Evolutionary conservation across 2,888 invertebrate genomes (phyloP).

Genomic region (Beris morrisii): DNA sequence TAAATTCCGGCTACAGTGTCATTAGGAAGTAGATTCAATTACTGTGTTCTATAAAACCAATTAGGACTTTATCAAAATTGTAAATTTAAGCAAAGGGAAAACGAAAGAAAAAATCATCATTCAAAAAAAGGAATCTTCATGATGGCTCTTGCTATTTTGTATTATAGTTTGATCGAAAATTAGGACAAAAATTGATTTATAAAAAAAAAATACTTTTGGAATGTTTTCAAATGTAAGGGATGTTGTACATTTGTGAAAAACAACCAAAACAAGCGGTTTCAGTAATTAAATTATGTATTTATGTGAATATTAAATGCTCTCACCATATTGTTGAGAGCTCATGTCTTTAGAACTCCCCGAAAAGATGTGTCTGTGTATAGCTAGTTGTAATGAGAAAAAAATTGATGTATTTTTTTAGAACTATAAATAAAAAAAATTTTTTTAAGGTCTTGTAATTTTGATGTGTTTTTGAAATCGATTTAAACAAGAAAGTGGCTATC

Average conservation of each 20-base stretch:
- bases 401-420: conserved; percentile 27
- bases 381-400: conserved; percentile 32
- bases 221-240: conserved; percentile 7
- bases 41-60: not conserved
- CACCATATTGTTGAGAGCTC: conserved; percentile 38
- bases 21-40: conserved; percentile 36
- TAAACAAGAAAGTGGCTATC: too few relatives aligned
- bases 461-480: too few relatives aligned
- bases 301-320: conserved; percentile 30
- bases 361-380: conserved; percentile 35
- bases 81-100: not conserved
- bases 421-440: too few relatives aligned
- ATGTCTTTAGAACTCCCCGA: conserved; percentile 24
- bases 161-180: too few relatives aligned
- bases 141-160: too few relatives aligned
- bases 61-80: conserved; percentile 11
- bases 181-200: too few relatives aligned
- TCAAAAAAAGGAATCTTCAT: not conserved
- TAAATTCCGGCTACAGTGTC: conserved; percentile 47
- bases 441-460: too few relatives aligned
- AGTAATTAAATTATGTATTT: conserved; percentile 30
- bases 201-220: not conserved
- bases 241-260: conserved; percentile 7
- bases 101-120: not conserved
- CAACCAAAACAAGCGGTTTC: conserved; percentile 7